These are phyloP conservation scores for Microtus richardsoni DNA, from an alignment of 2,113 vertebrate species.

Conservation along the genomic window DNA sequence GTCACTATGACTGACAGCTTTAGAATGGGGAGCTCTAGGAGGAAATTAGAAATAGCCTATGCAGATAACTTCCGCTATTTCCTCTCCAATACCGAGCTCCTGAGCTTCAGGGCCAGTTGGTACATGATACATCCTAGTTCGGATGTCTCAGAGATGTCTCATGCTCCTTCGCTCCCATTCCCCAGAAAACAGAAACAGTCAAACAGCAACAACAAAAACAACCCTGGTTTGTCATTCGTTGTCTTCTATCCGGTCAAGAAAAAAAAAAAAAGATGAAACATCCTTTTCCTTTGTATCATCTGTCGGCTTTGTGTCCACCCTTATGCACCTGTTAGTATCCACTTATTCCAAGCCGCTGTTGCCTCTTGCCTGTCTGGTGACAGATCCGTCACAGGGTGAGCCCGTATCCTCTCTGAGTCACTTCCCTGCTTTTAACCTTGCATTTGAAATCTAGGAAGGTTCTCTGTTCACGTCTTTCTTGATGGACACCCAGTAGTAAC, in stretches of 20 bases:
- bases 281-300: neutral
- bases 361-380: neutral
- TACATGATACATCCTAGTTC: neutral
- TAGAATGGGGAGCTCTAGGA: neutral
- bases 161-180: neutral
- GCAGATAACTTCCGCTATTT: neutral
- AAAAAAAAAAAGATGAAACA: neutral
- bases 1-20: neutral
- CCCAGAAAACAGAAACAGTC: neutral
- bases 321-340: neutral
- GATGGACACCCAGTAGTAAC: neutral
- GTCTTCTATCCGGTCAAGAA: neutral
- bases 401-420: neutral
- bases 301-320: neutral
- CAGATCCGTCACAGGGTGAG: neutral
- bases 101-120: slow-evolving; percentile 15
- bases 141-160: neutral
- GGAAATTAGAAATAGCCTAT: neutral
- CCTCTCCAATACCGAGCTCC: neutral
- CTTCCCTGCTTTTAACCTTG: slow-evolving; percentile 30
- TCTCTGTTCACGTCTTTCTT: neutral
- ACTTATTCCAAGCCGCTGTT: neutral
- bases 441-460: neutral
- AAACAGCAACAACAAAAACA: neutral
- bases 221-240: neutral